Base-by-base conservation (phyloP, 2,888 invertebrate genomes). In the Euphydryas editha region DNA sequence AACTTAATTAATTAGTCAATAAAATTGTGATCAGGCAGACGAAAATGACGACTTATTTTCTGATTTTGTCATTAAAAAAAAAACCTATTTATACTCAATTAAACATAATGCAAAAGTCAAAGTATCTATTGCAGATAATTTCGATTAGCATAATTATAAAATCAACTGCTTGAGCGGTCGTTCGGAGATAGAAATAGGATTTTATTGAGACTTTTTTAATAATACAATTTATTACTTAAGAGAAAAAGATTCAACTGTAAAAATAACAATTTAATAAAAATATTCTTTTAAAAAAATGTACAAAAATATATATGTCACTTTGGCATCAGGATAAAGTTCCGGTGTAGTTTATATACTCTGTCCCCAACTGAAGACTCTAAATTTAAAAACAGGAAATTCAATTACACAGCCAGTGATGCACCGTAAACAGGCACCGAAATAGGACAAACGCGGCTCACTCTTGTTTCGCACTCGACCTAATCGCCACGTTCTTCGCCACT, bases 361-460 rank as follows among this genome's bases (percentile, higher is more conserved):
- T 65, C 65, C 71, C 66, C 71, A 59, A 54, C 49, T 66, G 69
- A 59, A 73, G 72, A 71, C 70, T 74, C 77, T 78, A 74, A 76
- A 89, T 91, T 85, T 87, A 87, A 85, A 90, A 86, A 83, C 90
- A 88, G 92, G 92, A 92, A 84, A 90, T 92, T 91, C 84, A 91
- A 92, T 92, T 90, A 86, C 86, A 83, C 82, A 74, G 79, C 80
- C 83, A 84, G 87, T 85, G 88, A 88, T 89, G 86, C 85, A 84
- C 82, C 77, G 81, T 88, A 88, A 90, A 86, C 82, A 88, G 88
- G 87, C 85, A 86, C 85, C 81, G 82, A 90, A 91, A 90, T 90
- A 90, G 88, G 85, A 86, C 72, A 75, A 78, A n/a, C n/a, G n/a
- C n/a, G 64, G 83, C 80, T 85, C 87, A 86, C 80, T 85, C 84